These are phyloP conservation scores for Agonopterix subpropinquella DNA, from an alignment of 2,888 invertebrate species.

Conservation along the genomic window DNA sequence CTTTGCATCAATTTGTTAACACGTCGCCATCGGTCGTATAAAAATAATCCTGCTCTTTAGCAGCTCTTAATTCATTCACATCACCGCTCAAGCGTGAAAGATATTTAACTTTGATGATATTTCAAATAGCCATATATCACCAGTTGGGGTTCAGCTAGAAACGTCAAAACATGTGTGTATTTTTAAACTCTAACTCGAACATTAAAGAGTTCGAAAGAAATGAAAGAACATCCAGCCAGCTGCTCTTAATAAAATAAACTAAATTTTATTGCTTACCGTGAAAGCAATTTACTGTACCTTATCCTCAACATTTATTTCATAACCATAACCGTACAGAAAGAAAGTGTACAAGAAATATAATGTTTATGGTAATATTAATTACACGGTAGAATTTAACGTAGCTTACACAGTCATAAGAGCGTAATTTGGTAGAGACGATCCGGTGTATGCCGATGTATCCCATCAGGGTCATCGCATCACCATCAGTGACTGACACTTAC, in stretches of 20 bases:
- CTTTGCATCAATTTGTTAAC: too few species aligned
- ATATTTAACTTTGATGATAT: conserved; percentile 11
- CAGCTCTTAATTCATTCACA: conserved; percentile 1
- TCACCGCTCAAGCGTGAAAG: conserved; percentile 12
- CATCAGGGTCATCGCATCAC: conserved; percentile 10
- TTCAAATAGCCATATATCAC: conserved; percentile 24
- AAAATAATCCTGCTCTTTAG: too few species aligned
- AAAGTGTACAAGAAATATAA: conserved; percentile 2
- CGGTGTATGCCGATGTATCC: conserved; percentile 5
- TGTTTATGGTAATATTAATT: conserved; percentile 5
- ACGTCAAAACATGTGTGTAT: conserved; percentile 45
- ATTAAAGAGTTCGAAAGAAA: conserved; percentile 45
- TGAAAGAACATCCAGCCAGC: conserved; percentile 27
- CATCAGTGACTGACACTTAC: conserved; percentile 26
- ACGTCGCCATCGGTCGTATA: too few species aligned
- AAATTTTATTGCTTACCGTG: conserved; percentile 19
- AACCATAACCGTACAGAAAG: conserved; percentile 8
- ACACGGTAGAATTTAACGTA: background rate
- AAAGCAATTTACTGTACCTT: conserved; percentile 14
- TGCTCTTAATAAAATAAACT: conserved; percentile 33
- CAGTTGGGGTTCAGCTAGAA: conserved; percentile 22
- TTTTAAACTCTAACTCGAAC: conserved; percentile 43
- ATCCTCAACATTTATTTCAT: conserved; percentile 14
- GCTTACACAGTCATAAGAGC: background rate
- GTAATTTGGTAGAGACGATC: background rate